Conservation (phyloP, 2,888 invertebrate species). For the Xiphydria camelus region DNA sequence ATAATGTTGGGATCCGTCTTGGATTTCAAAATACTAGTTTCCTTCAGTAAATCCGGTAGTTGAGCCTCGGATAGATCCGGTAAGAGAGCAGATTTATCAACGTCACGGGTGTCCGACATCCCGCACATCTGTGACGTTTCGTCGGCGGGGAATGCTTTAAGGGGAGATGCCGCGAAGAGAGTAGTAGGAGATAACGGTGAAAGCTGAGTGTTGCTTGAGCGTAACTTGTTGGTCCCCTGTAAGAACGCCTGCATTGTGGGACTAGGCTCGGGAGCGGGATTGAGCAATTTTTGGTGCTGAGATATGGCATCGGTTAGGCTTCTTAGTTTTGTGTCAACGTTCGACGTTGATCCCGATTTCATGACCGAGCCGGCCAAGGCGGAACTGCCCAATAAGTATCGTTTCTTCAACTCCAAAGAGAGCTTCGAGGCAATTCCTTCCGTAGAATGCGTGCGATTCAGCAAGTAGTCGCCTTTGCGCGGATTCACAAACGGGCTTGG, state of each 20-base stretch:
- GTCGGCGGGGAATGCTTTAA: conserved; percentile 28
- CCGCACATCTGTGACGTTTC: conserved; percentile 14
- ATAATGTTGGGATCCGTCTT: conserved; percentile 47
- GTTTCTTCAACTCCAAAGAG: conserved; percentile 83
- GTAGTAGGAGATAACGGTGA: conserved; percentile 52
- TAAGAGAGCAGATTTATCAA: conserved; percentile 12
- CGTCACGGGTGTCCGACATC: conserved; percentile 7
- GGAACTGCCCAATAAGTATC: conserved; percentile 77
- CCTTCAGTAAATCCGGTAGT: conserved; percentile 51
- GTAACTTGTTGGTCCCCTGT: conserved; percentile 57
- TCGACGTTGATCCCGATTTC: conserved; percentile 82
- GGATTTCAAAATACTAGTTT: conserved; percentile 49
- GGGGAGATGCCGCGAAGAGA: conserved; percentile 13
- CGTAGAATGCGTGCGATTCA: conserved; percentile 82
- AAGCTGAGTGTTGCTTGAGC: conserved; percentile 26
- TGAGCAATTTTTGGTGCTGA: conserved; percentile 83
- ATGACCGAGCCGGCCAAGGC: conserved; percentile 71
- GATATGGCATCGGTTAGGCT: conserved; percentile 84
- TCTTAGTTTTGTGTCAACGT: conserved; percentile 81
- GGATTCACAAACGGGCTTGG: conserved; percentile 61
- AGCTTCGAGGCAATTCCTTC: conserved; percentile 87
- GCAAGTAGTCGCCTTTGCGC: conserved; percentile 72
- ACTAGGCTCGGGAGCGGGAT: conserved; percentile 74
- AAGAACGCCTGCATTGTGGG: conserved; percentile 73
- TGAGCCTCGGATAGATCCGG: conserved; percentile 35